Conservation (phyloP, 2,888 invertebrate genomes). For the Synergus japonicus region DNA sequence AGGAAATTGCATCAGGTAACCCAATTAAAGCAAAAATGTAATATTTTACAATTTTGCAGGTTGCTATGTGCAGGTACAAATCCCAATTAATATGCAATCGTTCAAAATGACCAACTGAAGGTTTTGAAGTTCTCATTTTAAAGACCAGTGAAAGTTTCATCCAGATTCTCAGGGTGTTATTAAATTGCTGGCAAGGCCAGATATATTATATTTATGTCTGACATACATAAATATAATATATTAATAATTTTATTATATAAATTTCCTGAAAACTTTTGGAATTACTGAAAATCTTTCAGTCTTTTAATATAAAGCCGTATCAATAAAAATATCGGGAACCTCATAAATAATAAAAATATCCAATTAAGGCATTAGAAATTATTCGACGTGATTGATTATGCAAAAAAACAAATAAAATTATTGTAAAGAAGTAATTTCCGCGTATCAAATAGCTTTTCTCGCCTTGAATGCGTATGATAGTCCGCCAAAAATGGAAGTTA, state of each 20-base stretch:
- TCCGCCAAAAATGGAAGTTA: background rate
- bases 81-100: background rate
- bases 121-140: conserved; percentile 12
- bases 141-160: conserved; percentile 27
- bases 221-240: too few species aligned
- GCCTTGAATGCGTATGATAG: background rate
- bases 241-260: too few species aligned
- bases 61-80: background rate
- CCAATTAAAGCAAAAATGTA: conserved; percentile 25
- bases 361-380: background rate
- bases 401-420: background rate
- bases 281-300: too few species aligned
- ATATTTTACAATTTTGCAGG: conserved; percentile 1
- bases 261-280: too few species aligned
- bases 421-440: background rate
- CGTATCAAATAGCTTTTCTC: background rate
- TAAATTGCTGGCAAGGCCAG: conserved; percentile 4
- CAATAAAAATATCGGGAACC: too few species aligned
- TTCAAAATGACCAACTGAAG: background rate
- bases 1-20: conserved; percentile 7
- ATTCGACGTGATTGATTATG: too few species aligned
- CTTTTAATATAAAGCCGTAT: too few species aligned
- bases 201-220: background rate
- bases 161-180: background rate
- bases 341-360: too few species aligned